Percentiles rank a stretch among this genome's conserved stretches.
These are phyloP conservation scores for Pristiophorus japonicus DNA, from an alignment of 2,113 vertebrate species.

Conservation along the genomic window DNA sequence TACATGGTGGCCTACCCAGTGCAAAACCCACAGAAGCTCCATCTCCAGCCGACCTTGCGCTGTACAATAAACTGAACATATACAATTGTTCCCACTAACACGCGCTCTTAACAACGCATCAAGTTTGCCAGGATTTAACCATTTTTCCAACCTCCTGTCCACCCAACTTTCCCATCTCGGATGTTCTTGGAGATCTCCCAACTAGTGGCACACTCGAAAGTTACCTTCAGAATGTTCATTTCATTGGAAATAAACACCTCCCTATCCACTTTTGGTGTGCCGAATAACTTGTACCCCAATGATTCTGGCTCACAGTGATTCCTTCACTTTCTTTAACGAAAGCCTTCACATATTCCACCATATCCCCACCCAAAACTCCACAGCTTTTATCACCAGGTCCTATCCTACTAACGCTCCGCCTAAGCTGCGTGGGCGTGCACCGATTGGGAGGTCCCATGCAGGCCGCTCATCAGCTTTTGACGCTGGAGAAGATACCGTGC, in stretches of 20 bases:
- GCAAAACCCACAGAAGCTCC: background rate
- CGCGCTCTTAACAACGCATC: background rate
- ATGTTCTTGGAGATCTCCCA: background rate
- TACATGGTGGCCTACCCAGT: background rate
- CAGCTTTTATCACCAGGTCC: too few species aligned
- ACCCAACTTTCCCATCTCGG: background rate
- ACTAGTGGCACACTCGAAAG: background rate
- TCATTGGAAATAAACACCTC: background rate
- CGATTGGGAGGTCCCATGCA: too few species aligned
- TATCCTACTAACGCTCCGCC: too few species aligned
- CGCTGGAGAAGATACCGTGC: too few species aligned
- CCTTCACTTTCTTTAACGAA: background rate
- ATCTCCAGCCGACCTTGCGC: background rate
- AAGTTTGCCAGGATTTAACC: background rate
- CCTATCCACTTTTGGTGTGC: background rate
- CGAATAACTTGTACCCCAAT: background rate
- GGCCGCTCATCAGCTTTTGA: too few species aligned
- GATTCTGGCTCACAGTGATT: background rate
- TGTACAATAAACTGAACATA: background rate
- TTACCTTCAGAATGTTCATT: too few species aligned
- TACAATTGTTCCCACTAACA: background rate
- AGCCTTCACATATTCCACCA: background rate
- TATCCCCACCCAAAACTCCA: background rate
- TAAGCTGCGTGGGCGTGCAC: too few species aligned
- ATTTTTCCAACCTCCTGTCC: background rate